These are phyloP conservation scores for Platycercus adscitus DNA, from an alignment of 2,113 vertebrate genomes.

Conservation along the genomic window DNA sequence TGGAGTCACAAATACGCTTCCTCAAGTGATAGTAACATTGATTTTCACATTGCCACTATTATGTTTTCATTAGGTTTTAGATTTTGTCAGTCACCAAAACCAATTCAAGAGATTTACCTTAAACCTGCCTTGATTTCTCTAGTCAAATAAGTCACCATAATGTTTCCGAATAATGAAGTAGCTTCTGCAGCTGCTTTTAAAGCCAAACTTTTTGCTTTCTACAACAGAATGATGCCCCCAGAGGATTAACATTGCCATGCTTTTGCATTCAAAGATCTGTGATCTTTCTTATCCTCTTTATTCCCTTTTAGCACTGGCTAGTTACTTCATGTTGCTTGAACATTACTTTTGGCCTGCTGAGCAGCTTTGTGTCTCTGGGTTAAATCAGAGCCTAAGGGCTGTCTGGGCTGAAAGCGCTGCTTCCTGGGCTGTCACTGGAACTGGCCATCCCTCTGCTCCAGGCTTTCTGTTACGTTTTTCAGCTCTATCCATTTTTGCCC, in stretches of 20 bases:
- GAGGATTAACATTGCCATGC: rapidly evolving
- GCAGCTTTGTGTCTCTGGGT: not conserved
- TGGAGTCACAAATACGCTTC: not conserved
- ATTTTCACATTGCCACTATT: not conserved
- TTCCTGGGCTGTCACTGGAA: not conserved
- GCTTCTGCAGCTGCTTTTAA: not conserved
- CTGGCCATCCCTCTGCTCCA: not conserved
- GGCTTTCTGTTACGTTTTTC: not conserved
- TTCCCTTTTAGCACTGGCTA: not conserved
- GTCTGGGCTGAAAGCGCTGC: rapidly evolving
- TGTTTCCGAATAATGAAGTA: not conserved
- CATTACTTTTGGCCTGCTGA: not conserved
- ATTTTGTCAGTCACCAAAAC: not conserved
- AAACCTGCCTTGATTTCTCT: not conserved
- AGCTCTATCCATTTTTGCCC: not conserved
- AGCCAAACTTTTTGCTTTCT: not conserved
- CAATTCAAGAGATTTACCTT: not conserved
- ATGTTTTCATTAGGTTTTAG: not conserved
- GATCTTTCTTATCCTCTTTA: not conserved
- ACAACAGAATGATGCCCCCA: rapidly evolving
- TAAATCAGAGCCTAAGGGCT: rapidly evolving
- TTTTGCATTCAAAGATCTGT: not conserved
- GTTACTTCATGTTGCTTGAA: not conserved
- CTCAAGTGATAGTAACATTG: not conserved
- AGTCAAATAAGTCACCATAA: not conserved